Evolutionary conservation across 2,797 vertebrate species (phyloP).

Genomic region (Cuniculus paca): DNA sequence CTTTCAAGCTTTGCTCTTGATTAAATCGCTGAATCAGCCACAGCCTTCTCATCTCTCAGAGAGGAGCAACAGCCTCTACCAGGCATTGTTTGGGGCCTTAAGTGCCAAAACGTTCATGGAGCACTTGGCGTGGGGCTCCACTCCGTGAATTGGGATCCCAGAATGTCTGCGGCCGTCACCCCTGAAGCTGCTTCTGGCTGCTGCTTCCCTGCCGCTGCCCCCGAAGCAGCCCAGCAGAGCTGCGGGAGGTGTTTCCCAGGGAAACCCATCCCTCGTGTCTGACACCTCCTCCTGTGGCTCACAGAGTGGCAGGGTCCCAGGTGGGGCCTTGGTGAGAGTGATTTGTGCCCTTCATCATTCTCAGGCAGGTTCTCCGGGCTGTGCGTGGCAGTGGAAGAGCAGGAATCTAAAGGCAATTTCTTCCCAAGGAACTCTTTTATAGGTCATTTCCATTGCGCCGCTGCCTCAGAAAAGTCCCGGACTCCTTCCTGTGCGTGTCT

Average conservation of each 20-base stretch:
- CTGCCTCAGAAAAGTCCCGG: not conserved
- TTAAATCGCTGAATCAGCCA: not conserved
- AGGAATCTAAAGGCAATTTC: not conserved
- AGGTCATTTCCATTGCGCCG: not conserved
- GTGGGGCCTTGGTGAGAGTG: not conserved
- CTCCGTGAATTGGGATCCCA: accelerated
- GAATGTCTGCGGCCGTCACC: accelerated
- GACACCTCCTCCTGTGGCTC: not conserved
- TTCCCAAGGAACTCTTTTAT: not conserved
- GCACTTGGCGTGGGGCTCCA: accelerated
- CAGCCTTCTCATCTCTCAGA: not conserved
- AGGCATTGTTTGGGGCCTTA: not conserved
- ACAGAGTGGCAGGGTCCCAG: accelerated
- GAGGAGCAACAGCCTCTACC: not conserved
- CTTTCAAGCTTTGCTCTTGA: not conserved
- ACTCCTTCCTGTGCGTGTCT: not conserved
- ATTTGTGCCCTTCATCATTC: not conserved
- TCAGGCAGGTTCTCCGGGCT: not conserved
- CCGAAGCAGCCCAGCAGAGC: not conserved
- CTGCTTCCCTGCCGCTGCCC: not conserved
- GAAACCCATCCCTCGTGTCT: not conserved
- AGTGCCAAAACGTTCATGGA: not conserved
- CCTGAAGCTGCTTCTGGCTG: accelerated
- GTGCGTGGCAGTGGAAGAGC: not conserved
- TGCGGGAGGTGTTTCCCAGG: not conserved